Evolutionary conservation across 2,797 vertebrate genomes (phyloP).

Genomic region (Ciconia nigra): DNA sequence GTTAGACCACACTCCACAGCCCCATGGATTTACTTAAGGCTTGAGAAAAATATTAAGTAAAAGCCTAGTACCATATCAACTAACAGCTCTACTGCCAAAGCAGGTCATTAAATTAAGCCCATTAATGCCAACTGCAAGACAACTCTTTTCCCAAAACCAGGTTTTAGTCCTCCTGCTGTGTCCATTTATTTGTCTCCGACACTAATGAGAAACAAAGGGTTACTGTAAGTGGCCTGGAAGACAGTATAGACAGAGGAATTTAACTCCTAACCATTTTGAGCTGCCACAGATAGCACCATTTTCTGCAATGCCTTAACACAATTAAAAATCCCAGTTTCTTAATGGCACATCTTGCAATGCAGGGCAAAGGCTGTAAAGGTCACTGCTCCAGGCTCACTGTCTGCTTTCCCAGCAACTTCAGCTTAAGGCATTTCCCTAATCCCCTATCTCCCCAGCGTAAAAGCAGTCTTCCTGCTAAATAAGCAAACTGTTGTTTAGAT

Average conservation of each 20-base stretch:
- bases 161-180: neutral
- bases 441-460: accelerated
- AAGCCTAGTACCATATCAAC: neutral
- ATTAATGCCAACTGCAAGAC: neutral
- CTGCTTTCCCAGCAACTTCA: neutral
- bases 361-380: neutral
- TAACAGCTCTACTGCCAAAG: neutral
- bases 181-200: neutral
- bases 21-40: neutral
- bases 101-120: neutral
- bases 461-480: neutral
- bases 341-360: accelerated
- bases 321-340: neutral
- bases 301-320: neutral
- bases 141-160: neutral
- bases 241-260: neutral
- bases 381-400: neutral
- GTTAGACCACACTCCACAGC: neutral
- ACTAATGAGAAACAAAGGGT: neutral
- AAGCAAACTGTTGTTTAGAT: neutral
- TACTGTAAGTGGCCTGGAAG: neutral
- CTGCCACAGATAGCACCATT: neutral
- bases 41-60: neutral
- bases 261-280: neutral
- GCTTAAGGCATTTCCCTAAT: neutral